These are phyloP conservation scores for Propsilocerus akamusi DNA, from an alignment of 1,140 invertebrate species.

Conservation along the genomic window DNA sequence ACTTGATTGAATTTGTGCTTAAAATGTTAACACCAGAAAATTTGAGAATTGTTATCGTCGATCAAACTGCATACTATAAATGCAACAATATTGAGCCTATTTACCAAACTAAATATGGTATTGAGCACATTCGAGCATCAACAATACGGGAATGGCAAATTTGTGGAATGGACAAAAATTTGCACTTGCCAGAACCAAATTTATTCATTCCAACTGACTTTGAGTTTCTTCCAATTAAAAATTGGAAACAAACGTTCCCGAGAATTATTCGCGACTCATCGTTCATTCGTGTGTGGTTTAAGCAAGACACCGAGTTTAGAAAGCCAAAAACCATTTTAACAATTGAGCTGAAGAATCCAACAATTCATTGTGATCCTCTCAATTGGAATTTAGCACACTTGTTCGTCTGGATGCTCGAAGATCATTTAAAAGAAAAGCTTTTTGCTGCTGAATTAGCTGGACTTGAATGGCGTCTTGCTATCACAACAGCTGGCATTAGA, in stretches of 20 bases:
- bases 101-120: slow-evolving; percentile 82
- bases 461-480: slow-evolving; percentile 54
- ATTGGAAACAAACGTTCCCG: slow-evolving; percentile 46
- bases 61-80: slow-evolving; percentile 41
- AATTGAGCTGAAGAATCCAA: slow-evolving; percentile 66
- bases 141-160: slow-evolving; percentile 48
- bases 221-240: slow-evolving; percentile 44
- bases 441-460: slow-evolving; percentile 85
- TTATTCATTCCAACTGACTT: slow-evolving; percentile 84
- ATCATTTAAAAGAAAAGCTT: slow-evolving; percentile 78
- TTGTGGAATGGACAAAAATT: slow-evolving; percentile 36
- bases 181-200: slow-evolving; percentile 68
- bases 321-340: slow-evolving; percentile 73
- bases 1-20: slow-evolving; percentile 58
- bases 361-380: slow-evolving; percentile 71
- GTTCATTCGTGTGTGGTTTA: slow-evolving; percentile 74
- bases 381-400: slow-evolving; percentile 67
- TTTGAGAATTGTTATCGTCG: slow-evolving; percentile 53
- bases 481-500: slow-evolving; percentile 62
- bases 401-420: slow-evolving; percentile 65
- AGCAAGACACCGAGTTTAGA: slow-evolving; percentile 81
- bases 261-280: slow-evolving; percentile 59
- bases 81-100: slow-evolving; percentile 47
- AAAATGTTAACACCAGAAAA: slow-evolving; percentile 59
- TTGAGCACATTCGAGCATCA: slow-evolving; percentile 45